phyloP scores from a whole-genome alignment of 2,113 vertebrate genomes.

The Nipponia nippon region DNA sequence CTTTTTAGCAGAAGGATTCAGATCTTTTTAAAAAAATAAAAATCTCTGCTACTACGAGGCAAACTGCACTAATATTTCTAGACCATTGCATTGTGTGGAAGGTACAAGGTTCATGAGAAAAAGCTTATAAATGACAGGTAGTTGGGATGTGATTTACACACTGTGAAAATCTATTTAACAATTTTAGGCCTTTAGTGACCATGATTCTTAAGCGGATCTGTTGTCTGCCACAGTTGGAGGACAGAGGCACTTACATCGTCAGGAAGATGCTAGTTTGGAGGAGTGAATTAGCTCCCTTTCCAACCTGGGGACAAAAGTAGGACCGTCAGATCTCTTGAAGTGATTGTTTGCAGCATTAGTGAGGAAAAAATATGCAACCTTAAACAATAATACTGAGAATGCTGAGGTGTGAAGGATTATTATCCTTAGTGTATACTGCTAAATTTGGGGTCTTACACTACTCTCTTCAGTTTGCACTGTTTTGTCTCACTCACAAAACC shows the following conservation, averaged over 20 bases:
- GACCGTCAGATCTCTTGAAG: background rate
- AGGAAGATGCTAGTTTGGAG: background rate
- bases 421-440: background rate
- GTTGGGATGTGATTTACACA: conserved; percentile 47
- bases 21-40: background rate
- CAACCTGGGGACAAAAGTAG: background rate
- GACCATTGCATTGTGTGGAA: background rate
- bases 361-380: background rate
- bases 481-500: background rate
- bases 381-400: background rate
- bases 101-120: conserved; percentile 38
- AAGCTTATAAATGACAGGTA: background rate
- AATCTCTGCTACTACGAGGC: background rate
- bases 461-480: background rate
- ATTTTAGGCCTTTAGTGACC: background rate
- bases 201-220: background rate
- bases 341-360: background rate
- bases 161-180: conserved; percentile 42
- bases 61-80: background rate
- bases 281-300: background rate
- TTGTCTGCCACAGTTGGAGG: background rate
- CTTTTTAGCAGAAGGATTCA: background rate
- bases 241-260: background rate
- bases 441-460: background rate
- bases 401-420: background rate